Base-by-base conservation (phyloP, 1,140 invertebrate genomes). In the Drosophila ohnishii region DNA sequence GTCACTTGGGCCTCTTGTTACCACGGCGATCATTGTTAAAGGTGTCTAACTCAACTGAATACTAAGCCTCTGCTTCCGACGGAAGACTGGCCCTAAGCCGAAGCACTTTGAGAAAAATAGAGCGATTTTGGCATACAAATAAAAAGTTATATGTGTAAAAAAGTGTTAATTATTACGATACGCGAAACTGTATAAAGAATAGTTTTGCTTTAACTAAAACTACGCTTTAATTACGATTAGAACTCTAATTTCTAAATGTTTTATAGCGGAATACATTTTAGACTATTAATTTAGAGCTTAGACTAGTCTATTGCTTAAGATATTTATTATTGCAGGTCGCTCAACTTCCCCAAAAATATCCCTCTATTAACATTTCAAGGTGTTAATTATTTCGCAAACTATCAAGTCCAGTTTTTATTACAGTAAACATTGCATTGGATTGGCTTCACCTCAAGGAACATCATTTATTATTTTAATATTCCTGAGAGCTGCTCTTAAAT, bases 1-100 rank as follows among this genome's bases (percentile, higher is more conserved):
- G 80, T 88, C 83, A 88, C 85, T 76, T 62, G 22, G 47, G 60
- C 62, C 25, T 48, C 48, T 47, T 16, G 50, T 69, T 71, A 37
- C 40, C 44, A 34, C 32, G 45, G 22, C 53, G 35, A 62, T 57
- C 51, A 63, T 85, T 74, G 81, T 85, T 85, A 50, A 13, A 32
- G 44, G 51, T 71, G 62, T 63, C 58, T 64, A 47, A 75, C 14
- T 9, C 25, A 28, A 9, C n/a, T 5, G 25, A 48, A 48, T 30
- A 40, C 39, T 70, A 70, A 70, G 67, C 65, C 65, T 48, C 50
- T 47, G 51, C 73, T 76, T 76, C 75, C 73, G 73, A 61, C 30
- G 61, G 37, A 51, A 53, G 32, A 66, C 22, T 14, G 35, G 42
- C 45, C 39, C 39, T 44, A 66, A 67, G 51, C n/a, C 9, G 14